Conservation (phyloP, 2,888 invertebrate species). For the Nasonia oneida region DNA sequence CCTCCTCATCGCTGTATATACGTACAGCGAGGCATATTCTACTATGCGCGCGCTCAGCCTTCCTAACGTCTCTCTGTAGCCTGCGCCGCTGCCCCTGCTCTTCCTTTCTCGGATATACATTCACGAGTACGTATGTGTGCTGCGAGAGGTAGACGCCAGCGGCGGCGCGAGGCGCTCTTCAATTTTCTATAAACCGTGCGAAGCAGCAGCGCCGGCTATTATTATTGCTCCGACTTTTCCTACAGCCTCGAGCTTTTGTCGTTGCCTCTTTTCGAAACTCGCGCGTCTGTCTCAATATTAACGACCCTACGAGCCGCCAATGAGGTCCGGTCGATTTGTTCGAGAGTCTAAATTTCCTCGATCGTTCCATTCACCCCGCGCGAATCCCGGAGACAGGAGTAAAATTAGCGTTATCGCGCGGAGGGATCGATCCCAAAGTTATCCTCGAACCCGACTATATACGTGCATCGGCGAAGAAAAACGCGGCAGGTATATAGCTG, state of each 20-base stretch:
- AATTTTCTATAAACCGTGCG: slow-evolving; percentile 72
- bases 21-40: slow-evolving; percentile 55
- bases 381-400: neutral
- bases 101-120: slow-evolving; percentile 15
- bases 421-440: neutral
- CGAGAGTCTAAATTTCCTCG: neutral
- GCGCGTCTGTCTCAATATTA: neutral
- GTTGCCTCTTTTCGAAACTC: neutral
- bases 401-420: slow-evolving; percentile 33
- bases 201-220: neutral
- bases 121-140: slow-evolving; percentile 43
- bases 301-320: neutral
- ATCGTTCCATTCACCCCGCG: neutral
- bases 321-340: neutral
- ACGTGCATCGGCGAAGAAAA: too few species aligned
- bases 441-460: neutral
- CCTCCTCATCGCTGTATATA: slow-evolving; percentile 35
- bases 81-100: slow-evolving; percentile 34
- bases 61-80: slow-evolving; percentile 52
- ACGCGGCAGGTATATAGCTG: too few species aligned
- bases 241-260: neutral
- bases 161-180: slow-evolving; percentile 68
- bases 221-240: slow-evolving; percentile 65
- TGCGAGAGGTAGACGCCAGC: slow-evolving; percentile 58
- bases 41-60: slow-evolving; percentile 60